These are phyloP conservation scores for Drosophila mettleri DNA, from an alignment of 2,888 invertebrate species.

Conservation along the genomic window DNA sequence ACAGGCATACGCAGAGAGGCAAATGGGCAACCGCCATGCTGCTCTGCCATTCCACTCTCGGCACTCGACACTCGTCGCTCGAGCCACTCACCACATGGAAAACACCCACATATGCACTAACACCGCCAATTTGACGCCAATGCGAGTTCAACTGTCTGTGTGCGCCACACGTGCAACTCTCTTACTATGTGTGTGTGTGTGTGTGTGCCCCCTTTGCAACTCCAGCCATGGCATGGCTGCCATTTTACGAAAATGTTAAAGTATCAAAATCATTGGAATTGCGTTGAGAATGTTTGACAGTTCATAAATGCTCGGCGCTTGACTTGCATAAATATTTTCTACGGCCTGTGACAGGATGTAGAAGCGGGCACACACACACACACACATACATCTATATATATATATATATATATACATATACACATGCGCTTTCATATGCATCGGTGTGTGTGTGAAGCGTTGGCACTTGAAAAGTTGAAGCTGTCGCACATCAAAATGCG, in stretches of 20 bases:
- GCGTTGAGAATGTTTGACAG: conserved; percentile 83
- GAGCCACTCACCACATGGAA: conserved; percentile 53
- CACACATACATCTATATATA: neutral
- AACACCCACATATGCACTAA: conserved; percentile 78
- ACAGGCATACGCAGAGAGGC: neutral
- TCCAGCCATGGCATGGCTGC: conserved; percentile 57
- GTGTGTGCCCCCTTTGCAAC: conserved; percentile 1
- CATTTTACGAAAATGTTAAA: conserved; percentile 83
- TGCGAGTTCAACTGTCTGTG: conserved; percentile 24
- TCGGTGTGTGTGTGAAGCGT: conserved; percentile 25
- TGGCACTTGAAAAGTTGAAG: conserved; percentile 74
- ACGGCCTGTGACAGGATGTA: conserved; percentile 48
- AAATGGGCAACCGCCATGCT: conserved; percentile 14
- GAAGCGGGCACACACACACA: neutral
- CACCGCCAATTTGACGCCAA: conserved; percentile 78
- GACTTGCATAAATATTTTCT: conserved; percentile 82
- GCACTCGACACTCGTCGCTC: conserved; percentile 23
- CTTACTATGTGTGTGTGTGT: conserved; percentile 20
- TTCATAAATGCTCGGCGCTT: conserved; percentile 81
- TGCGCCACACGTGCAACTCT: conserved; percentile 39
- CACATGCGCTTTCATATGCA: neutral
- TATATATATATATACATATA: neutral
- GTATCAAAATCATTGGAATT: conserved; percentile 83
- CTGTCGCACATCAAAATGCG: conserved; percentile 72
- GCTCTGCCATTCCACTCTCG: conserved; percentile 7